phyloP scores from a whole-genome alignment of 2,888 invertebrate species.

The Colletes collaris region DNA sequence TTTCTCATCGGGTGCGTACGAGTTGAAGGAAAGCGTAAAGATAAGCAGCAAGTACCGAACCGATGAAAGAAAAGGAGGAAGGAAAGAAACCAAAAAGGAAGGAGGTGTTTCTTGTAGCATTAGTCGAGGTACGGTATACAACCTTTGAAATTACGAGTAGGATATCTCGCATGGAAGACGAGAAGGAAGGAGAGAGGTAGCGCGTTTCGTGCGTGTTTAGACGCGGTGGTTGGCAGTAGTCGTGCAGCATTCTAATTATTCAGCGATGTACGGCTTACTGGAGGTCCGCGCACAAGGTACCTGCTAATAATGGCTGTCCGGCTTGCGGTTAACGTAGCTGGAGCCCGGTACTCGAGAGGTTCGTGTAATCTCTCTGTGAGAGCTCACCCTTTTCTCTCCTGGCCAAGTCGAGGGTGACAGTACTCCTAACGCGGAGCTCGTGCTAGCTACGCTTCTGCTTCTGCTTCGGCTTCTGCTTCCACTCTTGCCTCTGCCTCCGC shows the following conservation, averaged over 20 bases:
- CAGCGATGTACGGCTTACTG: conserved; percentile 65
- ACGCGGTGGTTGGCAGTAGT: conserved; percentile 45
- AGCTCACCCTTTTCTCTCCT: conserved; percentile 71
- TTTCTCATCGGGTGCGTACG: too few species aligned
- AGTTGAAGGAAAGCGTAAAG: too few species aligned
- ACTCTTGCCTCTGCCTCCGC: conserved; percentile 18
- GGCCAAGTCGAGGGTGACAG: conserved; percentile 77
- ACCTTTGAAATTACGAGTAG: conserved; percentile 38
- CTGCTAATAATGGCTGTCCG: conserved; percentile 80
- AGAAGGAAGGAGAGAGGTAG: conserved; percentile 22
- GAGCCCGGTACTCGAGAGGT: conserved; percentile 73
- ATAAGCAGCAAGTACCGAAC: not conserved
- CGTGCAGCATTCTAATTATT: conserved; percentile 75
- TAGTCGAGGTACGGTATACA: not conserved
- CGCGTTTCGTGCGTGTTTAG: conserved; percentile 58
- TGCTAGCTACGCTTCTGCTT: conserved; percentile 19
- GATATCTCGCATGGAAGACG: conserved; percentile 9
- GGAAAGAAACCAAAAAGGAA: not conserved
- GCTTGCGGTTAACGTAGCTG: conserved; percentile 78
- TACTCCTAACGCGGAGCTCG: conserved; percentile 34
- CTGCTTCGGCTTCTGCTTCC: conserved; percentile 19
- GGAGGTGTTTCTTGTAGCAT: not conserved
- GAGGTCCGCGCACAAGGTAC: conserved; percentile 67
- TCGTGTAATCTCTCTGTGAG: conserved; percentile 80
- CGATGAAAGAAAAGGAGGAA: not conserved